phyloP scores from a whole-genome alignment of 2,888 invertebrate genomes.

The Griposia aprilina region DNA sequence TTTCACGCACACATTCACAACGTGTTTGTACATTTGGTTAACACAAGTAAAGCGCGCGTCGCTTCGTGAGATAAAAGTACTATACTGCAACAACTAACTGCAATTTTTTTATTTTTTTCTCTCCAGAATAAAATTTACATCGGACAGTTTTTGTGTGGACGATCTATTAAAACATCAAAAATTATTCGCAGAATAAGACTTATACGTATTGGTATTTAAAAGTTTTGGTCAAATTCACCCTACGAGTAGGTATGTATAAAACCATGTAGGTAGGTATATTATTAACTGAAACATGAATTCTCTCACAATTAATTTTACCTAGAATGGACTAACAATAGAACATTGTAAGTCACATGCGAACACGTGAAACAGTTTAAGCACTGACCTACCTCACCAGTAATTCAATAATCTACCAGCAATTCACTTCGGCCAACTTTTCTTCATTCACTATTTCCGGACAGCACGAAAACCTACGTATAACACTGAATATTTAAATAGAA shows the following conservation, averaged over 20 bases:
- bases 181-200: neutral
- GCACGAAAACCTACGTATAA: conserved; percentile 29
- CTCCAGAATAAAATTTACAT: neutral
- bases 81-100: neutral
- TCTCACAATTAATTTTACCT: neutral
- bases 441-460: conserved; percentile 25
- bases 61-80: too few species aligned
- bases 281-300: neutral
- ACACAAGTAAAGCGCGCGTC: too few species aligned
- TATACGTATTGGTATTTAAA: neutral
- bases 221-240: neutral
- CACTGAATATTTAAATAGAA: conserved; percentile 43
- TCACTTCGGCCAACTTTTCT: conserved; percentile 1
- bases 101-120: too few species aligned
- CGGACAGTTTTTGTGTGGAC: neutral
- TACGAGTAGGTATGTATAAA: neutral
- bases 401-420: conserved; percentile 39
- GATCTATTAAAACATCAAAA: neutral
- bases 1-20: too few species aligned
- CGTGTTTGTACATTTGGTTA: too few species aligned
- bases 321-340: neutral
- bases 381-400: conserved; percentile 53
- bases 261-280: neutral
- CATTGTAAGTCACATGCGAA: neutral
- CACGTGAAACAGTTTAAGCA: conserved; percentile 16